Evolutionary conservation across 2,888 invertebrate species (phyloP).

Genomic region (Stenodema calcarata): DNA sequence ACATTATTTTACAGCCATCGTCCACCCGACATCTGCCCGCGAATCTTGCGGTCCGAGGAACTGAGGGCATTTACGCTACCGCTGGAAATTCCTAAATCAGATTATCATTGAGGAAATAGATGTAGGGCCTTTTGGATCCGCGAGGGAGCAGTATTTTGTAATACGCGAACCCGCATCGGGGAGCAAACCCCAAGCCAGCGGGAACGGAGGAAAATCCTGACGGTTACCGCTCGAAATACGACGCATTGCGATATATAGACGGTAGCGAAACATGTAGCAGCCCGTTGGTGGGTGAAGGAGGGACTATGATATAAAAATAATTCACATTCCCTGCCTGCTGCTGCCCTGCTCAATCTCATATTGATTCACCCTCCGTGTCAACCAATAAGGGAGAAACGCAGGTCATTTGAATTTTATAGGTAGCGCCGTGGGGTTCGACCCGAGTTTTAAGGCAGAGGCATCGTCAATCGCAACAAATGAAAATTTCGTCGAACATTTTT

Average conservation of each 20-base stretch:
- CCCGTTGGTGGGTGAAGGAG: not conserved
- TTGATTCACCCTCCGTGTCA: slow-evolving; percentile 8
- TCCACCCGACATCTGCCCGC: too few species aligned
- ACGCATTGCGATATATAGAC: not conserved
- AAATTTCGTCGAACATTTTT: not conserved
- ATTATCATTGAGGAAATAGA: not conserved
- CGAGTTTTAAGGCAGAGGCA: not conserved
- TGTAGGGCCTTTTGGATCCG: not conserved
- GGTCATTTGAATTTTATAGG: slow-evolving; percentile 14
- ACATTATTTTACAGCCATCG: too few species aligned
- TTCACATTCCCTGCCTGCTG: slow-evolving; percentile 6
- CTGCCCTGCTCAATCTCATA: slow-evolving; percentile 32
- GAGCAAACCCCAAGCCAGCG: not conserved
- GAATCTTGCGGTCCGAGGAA: too few species aligned
- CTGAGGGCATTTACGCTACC: too few species aligned
- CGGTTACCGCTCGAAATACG: not conserved
- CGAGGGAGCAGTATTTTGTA: not conserved
- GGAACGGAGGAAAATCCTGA: not conserved
- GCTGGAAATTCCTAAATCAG: not conserved
- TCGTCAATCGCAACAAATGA: not conserved
- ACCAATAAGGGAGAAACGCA: slow-evolving; percentile 1
- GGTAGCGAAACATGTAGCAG: not conserved
- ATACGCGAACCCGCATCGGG: not conserved
- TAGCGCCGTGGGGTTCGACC: not conserved
- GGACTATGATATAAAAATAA: slow-evolving; percentile 15